These are phyloP conservation scores for Drosophila novamexicana DNA, from an alignment of 1,140 invertebrate species.

Conservation along the genomic window DNA sequence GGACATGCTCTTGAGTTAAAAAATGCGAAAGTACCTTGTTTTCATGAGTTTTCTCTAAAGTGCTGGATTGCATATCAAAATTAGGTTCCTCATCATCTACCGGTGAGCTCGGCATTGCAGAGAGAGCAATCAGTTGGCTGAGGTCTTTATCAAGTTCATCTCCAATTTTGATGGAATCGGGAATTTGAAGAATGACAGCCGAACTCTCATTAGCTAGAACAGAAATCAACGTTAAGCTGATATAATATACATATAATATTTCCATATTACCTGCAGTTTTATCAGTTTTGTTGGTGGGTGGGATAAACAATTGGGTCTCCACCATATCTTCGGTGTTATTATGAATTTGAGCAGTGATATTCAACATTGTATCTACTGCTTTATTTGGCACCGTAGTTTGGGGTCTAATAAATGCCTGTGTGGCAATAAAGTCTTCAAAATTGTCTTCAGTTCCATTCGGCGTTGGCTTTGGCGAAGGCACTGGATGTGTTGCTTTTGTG, in stretches of 20 bases:
- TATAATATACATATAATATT: not conserved
- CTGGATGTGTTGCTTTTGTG: no score
- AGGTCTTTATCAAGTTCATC: conserved; percentile 51
- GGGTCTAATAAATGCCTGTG: conserved; percentile 7
- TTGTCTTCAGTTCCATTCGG: not conserved
- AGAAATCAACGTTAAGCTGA: not conserved
- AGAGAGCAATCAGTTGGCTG: conserved; percentile 37
- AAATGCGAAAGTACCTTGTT: conserved; percentile 22
- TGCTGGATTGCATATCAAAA: conserved; percentile 18
- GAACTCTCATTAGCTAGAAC: not conserved
- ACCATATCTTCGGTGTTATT: conserved; percentile 17
- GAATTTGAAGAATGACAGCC: not conserved
- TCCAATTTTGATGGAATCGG: conserved; percentile 8
- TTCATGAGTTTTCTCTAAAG: conserved; percentile 23
- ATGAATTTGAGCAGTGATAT: not conserved
- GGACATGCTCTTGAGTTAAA: no score
- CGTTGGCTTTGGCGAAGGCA: not conserved
- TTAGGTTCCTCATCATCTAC: conserved; percentile 12
- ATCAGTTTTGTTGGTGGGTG: not conserved
- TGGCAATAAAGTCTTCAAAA: conserved; percentile 27
- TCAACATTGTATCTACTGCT: not conserved
- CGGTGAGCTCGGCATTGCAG: conserved; percentile 14
- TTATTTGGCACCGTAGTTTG: not conserved
- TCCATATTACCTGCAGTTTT: conserved; percentile 1
- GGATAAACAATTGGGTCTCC: conserved; percentile 29